A percentile compares a stretch with the other conserved stretches of the same genome.
phyloP scores from a whole-genome alignment of 2,888 invertebrate species.

The Apocheima hispidaria region DNA sequence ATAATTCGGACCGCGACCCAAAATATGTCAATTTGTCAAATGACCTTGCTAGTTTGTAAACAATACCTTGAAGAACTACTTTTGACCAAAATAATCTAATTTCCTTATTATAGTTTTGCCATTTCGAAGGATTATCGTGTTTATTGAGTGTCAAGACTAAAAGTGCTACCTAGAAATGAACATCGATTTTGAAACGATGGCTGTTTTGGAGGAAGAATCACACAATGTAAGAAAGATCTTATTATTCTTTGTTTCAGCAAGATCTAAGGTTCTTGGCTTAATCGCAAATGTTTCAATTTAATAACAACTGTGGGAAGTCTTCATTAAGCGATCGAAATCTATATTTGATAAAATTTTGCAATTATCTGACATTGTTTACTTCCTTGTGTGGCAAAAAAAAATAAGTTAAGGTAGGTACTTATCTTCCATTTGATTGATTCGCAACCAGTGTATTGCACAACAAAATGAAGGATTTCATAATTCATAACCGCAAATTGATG shows the following conservation, averaged over 20 bases:
- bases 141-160: constrained; percentile 43
- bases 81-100: constrained; percentile 76
- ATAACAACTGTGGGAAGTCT: constrained; percentile 1
- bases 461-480: constrained; percentile 63
- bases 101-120: constrained; percentile 84
- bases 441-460: constrained; percentile 66
- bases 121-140: constrained; percentile 61
- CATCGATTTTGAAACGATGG: constrained; percentile 88
- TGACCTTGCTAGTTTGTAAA: constrained; percentile 93
- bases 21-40: constrained; percentile 78
- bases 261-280: constrained; percentile 9
- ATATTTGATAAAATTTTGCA: background rate
- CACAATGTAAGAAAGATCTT: constrained; percentile 86
- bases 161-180: constrained; percentile 60
- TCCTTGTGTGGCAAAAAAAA: constrained; percentile 27
- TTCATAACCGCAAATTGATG: constrained; percentile 53
- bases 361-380: constrained; percentile 33
- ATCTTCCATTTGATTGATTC: constrained; percentile 42
- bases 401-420: constrained; percentile 37
- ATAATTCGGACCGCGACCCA: too few relatives aligned
- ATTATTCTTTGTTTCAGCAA: constrained; percentile 61
- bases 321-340: background rate
- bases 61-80: constrained; percentile 83
- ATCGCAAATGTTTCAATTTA: background rate
- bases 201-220: constrained; percentile 87